These are phyloP conservation scores for Salarias fasciatus DNA, from an alignment of 2,797 vertebrate species.

Conservation along the genomic window DNA sequence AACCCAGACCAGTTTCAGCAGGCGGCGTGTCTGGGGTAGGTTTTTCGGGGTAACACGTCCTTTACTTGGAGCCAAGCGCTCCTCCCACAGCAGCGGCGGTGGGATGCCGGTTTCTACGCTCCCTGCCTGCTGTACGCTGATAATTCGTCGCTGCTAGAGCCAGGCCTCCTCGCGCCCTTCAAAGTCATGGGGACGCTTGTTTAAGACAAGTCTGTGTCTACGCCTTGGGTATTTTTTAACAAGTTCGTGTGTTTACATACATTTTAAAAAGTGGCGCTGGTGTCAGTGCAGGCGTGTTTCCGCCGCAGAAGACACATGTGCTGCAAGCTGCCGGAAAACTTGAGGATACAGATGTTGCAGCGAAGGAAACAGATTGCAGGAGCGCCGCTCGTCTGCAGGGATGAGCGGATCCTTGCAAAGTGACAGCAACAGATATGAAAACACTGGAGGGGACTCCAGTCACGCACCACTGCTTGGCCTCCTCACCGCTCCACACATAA, in stretches of 20 bases:
- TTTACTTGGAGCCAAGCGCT: constrained; percentile 24
- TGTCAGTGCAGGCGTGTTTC: too few species aligned
- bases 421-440: constrained; percentile 55
- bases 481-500: constrained; percentile 35
- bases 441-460: constrained; percentile 50
- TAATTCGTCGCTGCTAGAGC: constrained; percentile 32
- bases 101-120: constrained; percentile 34
- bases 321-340: neutral
- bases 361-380: constrained; percentile 30
- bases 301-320: neutral
- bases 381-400: constrained; percentile 32
- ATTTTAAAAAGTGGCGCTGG: neutral
- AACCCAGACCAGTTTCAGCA: constrained; percentile 34
- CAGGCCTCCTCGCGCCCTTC: constrained; percentile 50
- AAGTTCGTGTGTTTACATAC: neutral
- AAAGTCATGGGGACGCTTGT: constrained; percentile 9
- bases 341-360: constrained; percentile 38
- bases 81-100: constrained; percentile 20
- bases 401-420: constrained; percentile 46
- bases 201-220: constrained; percentile 4
- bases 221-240: too few species aligned
- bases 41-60: constrained; percentile 1
- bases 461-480: constrained; percentile 20
- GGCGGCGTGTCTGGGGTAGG: neutral
- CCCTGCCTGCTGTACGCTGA: constrained; percentile 45